Base-by-base conservation (phyloP, 2,888 invertebrate species). In the Agrochola lychnidis region DNA sequence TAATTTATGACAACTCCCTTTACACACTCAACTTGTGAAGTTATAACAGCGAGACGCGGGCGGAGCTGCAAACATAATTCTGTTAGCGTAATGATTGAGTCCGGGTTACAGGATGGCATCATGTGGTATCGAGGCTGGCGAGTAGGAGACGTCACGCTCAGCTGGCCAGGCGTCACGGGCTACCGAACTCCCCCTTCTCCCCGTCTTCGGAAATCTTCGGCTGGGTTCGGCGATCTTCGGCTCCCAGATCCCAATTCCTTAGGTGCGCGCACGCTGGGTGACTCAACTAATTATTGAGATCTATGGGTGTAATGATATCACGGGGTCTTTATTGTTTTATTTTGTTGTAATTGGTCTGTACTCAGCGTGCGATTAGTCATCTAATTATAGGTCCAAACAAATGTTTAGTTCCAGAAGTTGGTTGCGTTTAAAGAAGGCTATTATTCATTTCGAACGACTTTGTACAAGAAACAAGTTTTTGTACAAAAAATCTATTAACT, bases 111-210 rank as follows among this genome's bases (percentile, higher is more conserved):
- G 91, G 92, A 91, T 90, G 89, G 89, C 89, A 90, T 90, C 89
- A 90, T 90, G 88, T 86, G 87, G 88, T 89, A 91, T 92, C 86
- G 91, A 90, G 89, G 84, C 88, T 90, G 89, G 90, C 87, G 90
- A 90, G 90, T 90, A 92, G 93, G 91, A 93, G 92, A 93, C 90
- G 92, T 91, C 90, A 93, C 91, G 93, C 91, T 92, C 90, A 90
- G 95, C 91, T 93, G 92, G 79, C 76, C 83, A 86, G 84, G 84
- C 93, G 94, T 95, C 94, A 95, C 93, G 95, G 93, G 89, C 92
- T 92, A 91, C 79, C 91, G 94, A 91, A 64, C 93, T 91, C 90
- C 92, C 92, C 92, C 92, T 91, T 89, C 90, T 87, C 87, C 87
- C 81, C 89, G 86, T 86, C 91, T 93, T 94, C 94, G 94, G 91